phyloP scores from a whole-genome alignment of 2,113 vertebrate genomes.

The Polypterus bichir region DNA sequence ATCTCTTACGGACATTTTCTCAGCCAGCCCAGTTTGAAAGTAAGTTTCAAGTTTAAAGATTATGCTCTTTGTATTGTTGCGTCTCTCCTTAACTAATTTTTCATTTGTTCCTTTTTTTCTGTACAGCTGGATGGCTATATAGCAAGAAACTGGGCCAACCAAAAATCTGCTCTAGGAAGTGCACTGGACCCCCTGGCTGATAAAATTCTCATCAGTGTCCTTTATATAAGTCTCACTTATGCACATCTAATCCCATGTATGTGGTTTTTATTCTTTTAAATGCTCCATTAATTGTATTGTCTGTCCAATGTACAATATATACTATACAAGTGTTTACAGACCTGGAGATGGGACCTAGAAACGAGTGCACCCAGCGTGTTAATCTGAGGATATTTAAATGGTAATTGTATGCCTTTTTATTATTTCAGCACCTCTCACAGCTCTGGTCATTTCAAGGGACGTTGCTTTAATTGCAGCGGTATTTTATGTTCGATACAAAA shows the following conservation, averaged over 20 bases:
- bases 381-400: too few species aligned
- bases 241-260: conserved; percentile 91
- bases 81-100: background rate
- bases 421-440: conserved; percentile 74
- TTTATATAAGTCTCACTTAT: conserved; percentile 86
- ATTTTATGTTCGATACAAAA: conserved; percentile 92
- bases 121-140: conserved; percentile 90
- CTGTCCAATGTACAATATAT: too few species aligned
- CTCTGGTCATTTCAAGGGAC: conserved; percentile 80
- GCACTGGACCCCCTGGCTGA: conserved; percentile 93
- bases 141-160: conserved; percentile 87
- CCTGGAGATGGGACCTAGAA: too few species aligned
- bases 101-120: conserved; percentile 20
- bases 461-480: conserved; percentile 80
- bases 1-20: too few species aligned
- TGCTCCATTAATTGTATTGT: background rate
- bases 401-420: conserved; percentile 8
- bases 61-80: too few species aligned
- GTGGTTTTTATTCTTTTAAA: conserved; percentile 2
- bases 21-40: too few species aligned
- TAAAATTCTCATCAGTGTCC: conserved; percentile 92
- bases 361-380: too few species aligned
- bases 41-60: too few species aligned
- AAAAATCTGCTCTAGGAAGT: conserved; percentile 91
- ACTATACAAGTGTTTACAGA: too few species aligned